Evolutionary conservation across 2,113 vertebrate species (phyloP), one percentile per base, ranked within the genome.

Genomic region (Pongo pygmaeus): DNA sequence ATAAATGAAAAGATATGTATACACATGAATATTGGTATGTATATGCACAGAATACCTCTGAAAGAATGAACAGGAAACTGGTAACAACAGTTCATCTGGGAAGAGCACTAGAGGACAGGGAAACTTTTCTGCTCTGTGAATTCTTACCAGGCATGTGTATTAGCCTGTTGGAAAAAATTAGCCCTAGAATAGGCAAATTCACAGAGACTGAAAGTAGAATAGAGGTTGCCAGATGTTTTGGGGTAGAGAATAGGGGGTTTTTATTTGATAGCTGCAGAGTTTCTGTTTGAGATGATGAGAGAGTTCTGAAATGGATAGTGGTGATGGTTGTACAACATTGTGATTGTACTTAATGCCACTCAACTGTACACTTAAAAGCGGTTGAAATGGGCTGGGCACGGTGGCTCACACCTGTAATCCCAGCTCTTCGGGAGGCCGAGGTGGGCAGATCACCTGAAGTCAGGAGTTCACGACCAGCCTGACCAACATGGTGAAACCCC

Each of bases 1-100:
- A n/a, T 40, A 93, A 77, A 86, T 70, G 48, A 83, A 87, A 83
- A 8, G 18, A 52, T 11, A 8, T 23, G 40, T 35, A 67, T 8
- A 52, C 14, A 50, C 30, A 17, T 32, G 30, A 2, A 18, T 46
- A 35, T 55, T 64, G 89, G 40, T 84, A n/a, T 78, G 59, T 61
- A 50, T n/a, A 27, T 64, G 67, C n/a, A 27, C 70, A 25, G 80
- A 55, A 83, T 13, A 84, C 8, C 70, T 84, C 59, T 69, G 89
- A 89, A 92, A 87, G 81, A 70, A 89, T 30, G 64, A 59, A 52
- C 6, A 59, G 77, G 22, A 91, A 87, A 79, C 2, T 80, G 75
- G 16, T 46, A 74, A 74, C 30, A 74, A 67, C 25, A 50, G 32
- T 75, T 87, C n/a, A 55, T 59, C 20, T 84, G 75, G 52, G 69